Percentiles rank a stretch among this genome's conserved stretches.
phyloP scores from a whole-genome alignment of 2,113 vertebrate genomes.

The Cacatua alba region DNA sequence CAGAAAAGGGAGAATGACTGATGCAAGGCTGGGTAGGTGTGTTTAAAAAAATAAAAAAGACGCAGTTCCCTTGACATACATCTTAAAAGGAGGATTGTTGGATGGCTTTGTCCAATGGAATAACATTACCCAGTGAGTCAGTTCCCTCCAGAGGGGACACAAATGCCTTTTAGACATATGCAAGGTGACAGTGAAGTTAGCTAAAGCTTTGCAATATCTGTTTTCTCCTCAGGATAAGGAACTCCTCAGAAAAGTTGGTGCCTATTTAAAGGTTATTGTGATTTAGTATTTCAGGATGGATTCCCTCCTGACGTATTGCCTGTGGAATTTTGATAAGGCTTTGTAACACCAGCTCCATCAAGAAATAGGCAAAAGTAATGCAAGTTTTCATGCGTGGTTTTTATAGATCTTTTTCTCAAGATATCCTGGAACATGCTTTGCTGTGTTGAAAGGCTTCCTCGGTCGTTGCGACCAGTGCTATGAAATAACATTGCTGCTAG shows the following conservation, averaged over 20 bases:
- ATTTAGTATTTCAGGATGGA: not conserved
- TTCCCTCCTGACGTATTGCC: not conserved
- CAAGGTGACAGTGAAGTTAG: not conserved
- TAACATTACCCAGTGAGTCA: not conserved
- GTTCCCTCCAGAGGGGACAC: not conserved
- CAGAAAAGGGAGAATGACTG: not conserved
- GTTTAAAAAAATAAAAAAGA: not conserved
- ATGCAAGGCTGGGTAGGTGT: not conserved
- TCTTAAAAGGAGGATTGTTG: not conserved
- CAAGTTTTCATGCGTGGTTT: not conserved
- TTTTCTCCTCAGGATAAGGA: not conserved
- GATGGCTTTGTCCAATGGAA: not conserved
- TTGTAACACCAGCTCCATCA: not conserved
- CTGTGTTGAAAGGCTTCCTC: not conserved
- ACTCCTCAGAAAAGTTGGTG: not conserved
- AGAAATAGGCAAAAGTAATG: not conserved
- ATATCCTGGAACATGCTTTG: not conserved
- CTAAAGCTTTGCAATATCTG: not conserved
- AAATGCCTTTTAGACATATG: not conserved
- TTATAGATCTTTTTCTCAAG: not conserved
- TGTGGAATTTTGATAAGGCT: not conserved
- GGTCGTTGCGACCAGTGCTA: not conserved
- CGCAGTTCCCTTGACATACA: not conserved
- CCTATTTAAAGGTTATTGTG: not conserved
- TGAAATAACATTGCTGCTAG: not conserved